Evolutionary conservation across 2,113 vertebrate species (phyloP).

Genomic region (Melanostigma gelatinosum): DNA sequence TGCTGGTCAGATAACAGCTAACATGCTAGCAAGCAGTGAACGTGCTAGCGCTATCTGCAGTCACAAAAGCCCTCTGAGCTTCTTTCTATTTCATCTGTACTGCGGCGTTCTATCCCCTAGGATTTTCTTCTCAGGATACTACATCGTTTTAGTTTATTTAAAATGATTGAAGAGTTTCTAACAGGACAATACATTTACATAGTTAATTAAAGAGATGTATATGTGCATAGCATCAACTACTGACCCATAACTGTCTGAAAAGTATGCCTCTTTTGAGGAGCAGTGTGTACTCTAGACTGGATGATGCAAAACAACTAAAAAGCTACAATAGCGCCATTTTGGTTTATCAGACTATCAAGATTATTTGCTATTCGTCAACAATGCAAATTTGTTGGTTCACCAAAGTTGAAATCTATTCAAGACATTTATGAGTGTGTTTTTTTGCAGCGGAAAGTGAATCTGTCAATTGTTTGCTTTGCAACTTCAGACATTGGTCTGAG

Average conservation of each 20-base stretch:
- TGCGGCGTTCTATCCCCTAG: not conserved
- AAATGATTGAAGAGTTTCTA: not conserved
- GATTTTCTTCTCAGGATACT: not conserved
- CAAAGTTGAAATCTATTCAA: not conserved
- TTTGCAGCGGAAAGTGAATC: not conserved
- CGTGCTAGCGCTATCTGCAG: not conserved
- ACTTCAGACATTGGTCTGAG: not conserved
- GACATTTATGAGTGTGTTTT: not conserved
- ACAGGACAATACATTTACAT: not conserved
- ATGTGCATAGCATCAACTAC: not conserved
- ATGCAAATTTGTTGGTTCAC: not conserved
- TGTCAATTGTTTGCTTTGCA: no score
- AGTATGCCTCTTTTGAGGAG: not conserved
- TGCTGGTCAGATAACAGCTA: not conserved
- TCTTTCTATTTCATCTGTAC: not conserved
- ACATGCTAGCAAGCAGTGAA: not conserved
- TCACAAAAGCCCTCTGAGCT: not conserved
- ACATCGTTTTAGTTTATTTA: not conserved
- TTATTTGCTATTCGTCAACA: not conserved
- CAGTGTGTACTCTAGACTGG: not conserved
- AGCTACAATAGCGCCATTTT: not conserved
- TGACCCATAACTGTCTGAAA: not conserved
- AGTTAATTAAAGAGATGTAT: not conserved
- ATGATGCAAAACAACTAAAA: not conserved
- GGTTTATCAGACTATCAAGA: not conserved